phyloP scores from a whole-genome alignment of 2,888 invertebrate genomes.

The Zelleria hepariella region DNA sequence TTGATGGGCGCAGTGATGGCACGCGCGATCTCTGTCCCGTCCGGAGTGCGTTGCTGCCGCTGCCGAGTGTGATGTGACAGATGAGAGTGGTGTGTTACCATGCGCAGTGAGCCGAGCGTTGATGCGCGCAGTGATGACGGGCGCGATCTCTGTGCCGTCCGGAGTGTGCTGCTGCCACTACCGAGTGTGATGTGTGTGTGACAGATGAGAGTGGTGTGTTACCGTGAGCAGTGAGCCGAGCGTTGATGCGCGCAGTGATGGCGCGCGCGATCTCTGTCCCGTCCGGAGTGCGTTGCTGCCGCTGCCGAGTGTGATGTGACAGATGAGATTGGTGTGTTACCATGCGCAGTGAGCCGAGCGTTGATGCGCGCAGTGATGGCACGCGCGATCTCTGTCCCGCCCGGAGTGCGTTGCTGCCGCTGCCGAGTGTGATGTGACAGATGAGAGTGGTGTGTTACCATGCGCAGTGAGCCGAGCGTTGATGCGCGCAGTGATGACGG shows the following conservation, averaged over 20 bases:
- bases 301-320: too few species aligned
- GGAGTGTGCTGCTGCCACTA: too few species aligned
- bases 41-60: too few species aligned
- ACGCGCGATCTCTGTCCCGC: neutral
- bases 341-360: slow-evolving; percentile 38
- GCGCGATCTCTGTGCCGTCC: neutral
- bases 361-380: neutral
- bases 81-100: neutral
- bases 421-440: too few species aligned
- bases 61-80: too few species aligned
- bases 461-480: neutral
- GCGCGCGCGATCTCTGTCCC: neutral
- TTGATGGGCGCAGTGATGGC: neutral
- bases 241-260: neutral
- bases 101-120: neutral
- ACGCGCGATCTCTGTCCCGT: neutral
- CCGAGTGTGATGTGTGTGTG: neutral
- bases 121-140: neutral
- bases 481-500: neutral
- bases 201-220: too few species aligned
- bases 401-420: too few species aligned
- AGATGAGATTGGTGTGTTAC: too few species aligned
- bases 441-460: neutral
- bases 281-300: too few species aligned
- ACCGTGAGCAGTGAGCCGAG: neutral